Base-by-base conservation (phyloP, 1,140 invertebrate species). In the Lepidurus apus region DNA sequence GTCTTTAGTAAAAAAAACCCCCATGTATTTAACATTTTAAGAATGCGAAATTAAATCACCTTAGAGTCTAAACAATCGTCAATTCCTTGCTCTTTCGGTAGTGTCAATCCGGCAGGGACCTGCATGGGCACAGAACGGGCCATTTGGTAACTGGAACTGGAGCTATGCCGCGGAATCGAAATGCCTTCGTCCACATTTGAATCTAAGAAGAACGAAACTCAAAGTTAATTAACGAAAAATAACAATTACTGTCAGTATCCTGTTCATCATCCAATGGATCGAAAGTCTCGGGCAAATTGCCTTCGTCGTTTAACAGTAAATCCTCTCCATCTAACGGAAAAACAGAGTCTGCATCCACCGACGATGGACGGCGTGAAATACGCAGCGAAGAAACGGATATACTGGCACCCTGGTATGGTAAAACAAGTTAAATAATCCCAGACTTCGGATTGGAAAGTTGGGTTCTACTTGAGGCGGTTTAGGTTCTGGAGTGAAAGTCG, bases 101-200 rank as follows among this genome's bases (percentile, higher is more conserved):
- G 8, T 9, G 53, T 65, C 53, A 65, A 43, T 43, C 42, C 44
- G 44, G 43, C 3, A 24, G 75, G 75, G 43, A 77, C 75, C 44
- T 43, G 21, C 47, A 77, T 77, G 24, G 75, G 75, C 24, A 77
- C 43, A 10, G 75, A 77, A n/a, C 43, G 43, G 24, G 75, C 75
- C 34, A 77, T 43, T 65, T 65, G 53, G 13, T 65, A 65, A 65
- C 53, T 65, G 21, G 53, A 65, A 8, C n/a, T 65, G n/a, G 53
- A 65, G 53, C 53, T 65, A 65, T 65, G 53, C 17, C 53, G 53
- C 13, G 53, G 53, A 65, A 65, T 65, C 21, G 53, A 65, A 21
- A 65, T 65, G 43, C 75, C 75, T 47, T 45, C 47, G 43, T 77
- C 75, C 1, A 45, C 75, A 44, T 77, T 43, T 77, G 47, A 77